These are phyloP conservation scores for Cactoblastis cactorum DNA, from an alignment of 2,888 invertebrate genomes.

Conservation along the genomic window DNA sequence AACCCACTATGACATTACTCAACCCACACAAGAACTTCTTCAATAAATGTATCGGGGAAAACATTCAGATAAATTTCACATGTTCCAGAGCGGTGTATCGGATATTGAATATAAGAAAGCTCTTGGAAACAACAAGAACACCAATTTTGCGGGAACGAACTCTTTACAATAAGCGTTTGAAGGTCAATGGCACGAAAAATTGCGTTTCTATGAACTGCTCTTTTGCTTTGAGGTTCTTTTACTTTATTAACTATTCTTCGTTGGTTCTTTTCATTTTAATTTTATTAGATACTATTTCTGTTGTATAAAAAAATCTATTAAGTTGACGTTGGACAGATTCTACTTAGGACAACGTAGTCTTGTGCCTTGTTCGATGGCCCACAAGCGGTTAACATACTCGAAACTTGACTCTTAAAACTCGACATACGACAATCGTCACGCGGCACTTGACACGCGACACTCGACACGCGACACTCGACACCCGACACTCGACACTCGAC, in stretches of 20 bases:
- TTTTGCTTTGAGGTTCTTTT: background rate
- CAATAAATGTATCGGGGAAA: slow-evolving; percentile 13
- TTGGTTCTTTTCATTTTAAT: background rate
- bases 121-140: slow-evolving; percentile 16
- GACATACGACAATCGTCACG: no score
- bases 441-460: no score
- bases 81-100: background rate
- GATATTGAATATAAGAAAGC: slow-evolving; percentile 8
- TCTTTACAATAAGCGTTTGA: slow-evolving; percentile 25
- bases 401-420: no score
- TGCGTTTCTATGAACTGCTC: slow-evolving; percentile 23
- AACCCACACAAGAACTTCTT: slow-evolving; percentile 7
- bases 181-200: slow-evolving; percentile 36
- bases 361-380: no score
- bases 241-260: background rate
- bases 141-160: slow-evolving; percentile 18
- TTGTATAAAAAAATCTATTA: no score
- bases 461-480: no score
- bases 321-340: no score
- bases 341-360: no score
- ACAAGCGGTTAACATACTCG: no score
- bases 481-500: no score
- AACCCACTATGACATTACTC: background rate
- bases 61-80: slow-evolving; percentile 10
- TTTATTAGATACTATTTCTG: no score